phyloP scores from a whole-genome alignment of 2,888 invertebrate genomes.

The Drosophila rellima region DNA sequence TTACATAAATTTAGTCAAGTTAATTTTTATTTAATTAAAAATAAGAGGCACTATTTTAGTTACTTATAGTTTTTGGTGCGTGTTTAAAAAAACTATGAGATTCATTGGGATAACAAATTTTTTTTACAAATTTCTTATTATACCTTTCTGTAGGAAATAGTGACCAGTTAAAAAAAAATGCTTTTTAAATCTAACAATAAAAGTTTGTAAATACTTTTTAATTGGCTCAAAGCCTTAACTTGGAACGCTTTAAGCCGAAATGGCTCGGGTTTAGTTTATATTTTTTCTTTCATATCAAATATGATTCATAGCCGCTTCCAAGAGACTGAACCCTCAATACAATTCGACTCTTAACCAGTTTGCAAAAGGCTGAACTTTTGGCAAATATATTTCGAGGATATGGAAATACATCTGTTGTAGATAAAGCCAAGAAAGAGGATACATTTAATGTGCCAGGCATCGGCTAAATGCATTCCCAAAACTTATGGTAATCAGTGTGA shows the following conservation, averaged over 20 bases:
- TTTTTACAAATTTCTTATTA: background rate
- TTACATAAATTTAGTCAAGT: no score
- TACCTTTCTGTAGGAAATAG: background rate
- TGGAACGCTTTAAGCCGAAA: background rate
- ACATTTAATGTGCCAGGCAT: constrained; percentile 20
- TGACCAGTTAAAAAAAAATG: background rate
- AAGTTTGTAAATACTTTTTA: background rate
- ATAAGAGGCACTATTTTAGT: no score
- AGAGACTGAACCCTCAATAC: background rate
- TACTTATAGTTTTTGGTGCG: background rate
- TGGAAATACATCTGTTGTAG: constrained; percentile 19
- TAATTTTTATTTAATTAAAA: no score
- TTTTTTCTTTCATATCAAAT: background rate
- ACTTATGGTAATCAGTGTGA: constrained; percentile 46
- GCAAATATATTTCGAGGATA: constrained; percentile 4
- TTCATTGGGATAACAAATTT: background rate
- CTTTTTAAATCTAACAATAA: background rate
- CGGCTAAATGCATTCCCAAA: constrained; percentile 30
- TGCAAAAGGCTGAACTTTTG: background rate
- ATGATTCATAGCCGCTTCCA: background rate
- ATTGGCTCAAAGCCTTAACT: background rate
- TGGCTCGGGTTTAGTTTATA: background rate
- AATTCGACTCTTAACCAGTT: constrained; percentile 1
- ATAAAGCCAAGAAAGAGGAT: background rate
- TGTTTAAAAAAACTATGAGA: no score